Base-by-base conservation (phyloP, 2,888 invertebrate genomes). In the Drosophila trichaetosa region DNA sequence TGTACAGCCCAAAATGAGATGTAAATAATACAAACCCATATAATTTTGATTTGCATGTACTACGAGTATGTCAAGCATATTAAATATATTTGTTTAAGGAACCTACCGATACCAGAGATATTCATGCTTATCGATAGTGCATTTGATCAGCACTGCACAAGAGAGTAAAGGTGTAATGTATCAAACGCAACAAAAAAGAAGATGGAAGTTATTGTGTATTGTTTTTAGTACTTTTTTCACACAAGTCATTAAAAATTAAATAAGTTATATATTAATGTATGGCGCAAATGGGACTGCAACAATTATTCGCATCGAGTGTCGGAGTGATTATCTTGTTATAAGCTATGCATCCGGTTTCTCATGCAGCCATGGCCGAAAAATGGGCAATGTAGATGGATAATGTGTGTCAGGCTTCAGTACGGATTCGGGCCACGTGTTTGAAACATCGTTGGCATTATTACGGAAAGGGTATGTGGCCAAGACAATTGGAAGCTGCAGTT, bases 391-490 rank as follows among this genome's bases (percentile, higher is more conserved):
- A 80, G 97, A 97, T 61, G 98, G 98, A 94, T 98, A 98, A 93
- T 98, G 97, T n/a, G 97, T 97, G 80, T 97, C 97, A 38, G 96
- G 95, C 89, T 96, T 96, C 34, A 95, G 94, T 31, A 95, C 95
- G 7, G 95, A 94, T 75, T 95, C 95, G 13, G 93, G 93, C 93
- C 93, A 93, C 10, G 93, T 93, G 77, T 94, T 83, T 29, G 71
- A 94, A 46, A 94, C 94, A 69, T 95, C 95, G 68, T 95, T 95
- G 74, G 94, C 94, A 79, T 95, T 94, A 79, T 94, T 94, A 70
- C 96, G 94, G 92, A 98, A 95, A 2, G 98, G 98, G 93, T 98
- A 98, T 18, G 98, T 98, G 33, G 98, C 98, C 94, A 98, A 94
- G 91, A 98, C 95, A 75, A 98, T 97, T 16, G 98, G 98, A 90